Evolutionary conservation across 2,797 vertebrate species (phyloP), one percentile per base, ranked within the genome.

Genomic region (Pipistrellus kuhlii): DNA sequence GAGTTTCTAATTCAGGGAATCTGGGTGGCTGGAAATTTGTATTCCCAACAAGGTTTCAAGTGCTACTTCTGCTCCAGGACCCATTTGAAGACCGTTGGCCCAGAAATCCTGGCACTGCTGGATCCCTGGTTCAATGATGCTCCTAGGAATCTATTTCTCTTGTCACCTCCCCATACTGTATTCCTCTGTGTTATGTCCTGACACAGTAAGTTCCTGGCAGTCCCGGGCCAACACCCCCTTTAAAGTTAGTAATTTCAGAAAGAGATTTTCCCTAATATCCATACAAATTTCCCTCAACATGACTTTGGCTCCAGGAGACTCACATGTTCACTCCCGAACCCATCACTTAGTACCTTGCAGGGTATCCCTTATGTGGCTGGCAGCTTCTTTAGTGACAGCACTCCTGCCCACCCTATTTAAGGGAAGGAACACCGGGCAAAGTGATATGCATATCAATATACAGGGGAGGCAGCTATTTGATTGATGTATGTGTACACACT

Each of bases 391-490:
- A 7, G 5, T 8, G 76, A 38, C 25, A 38, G 72, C 27, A 64
- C 5, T 32, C 59, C 41, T 15, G 25, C 14, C n/a, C 27, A 30
- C 20, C 53, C 4, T 41, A 12, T 46, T 41, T 27, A 18, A 46
- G 38, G 66, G 21, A 88, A 57, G 48, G 41, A 69, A 4, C 5
- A 0, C 3, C 1, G 6, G 30, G 8, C 55, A 69, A 53, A 55
- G 8, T 27, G 32, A 4, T 8, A 18, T 6, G 11, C 0, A 3
- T 25, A 9, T 27, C 8, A 8, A 23, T 35, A 20, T 46, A 20
- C 4, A 59, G 25, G 10, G 38, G 38, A 41, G 38, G 38, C 38
- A 41, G 38, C 38, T 41, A 41, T 41, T 41, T 41, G 38, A 41
- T 41, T 41, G 38, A 41, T 41, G 38, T 41, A 41, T 59, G 57